These are phyloP conservation scores for Carlito syrichta DNA, from an alignment of 2,113 vertebrate species.

Conservation along the genomic window DNA sequence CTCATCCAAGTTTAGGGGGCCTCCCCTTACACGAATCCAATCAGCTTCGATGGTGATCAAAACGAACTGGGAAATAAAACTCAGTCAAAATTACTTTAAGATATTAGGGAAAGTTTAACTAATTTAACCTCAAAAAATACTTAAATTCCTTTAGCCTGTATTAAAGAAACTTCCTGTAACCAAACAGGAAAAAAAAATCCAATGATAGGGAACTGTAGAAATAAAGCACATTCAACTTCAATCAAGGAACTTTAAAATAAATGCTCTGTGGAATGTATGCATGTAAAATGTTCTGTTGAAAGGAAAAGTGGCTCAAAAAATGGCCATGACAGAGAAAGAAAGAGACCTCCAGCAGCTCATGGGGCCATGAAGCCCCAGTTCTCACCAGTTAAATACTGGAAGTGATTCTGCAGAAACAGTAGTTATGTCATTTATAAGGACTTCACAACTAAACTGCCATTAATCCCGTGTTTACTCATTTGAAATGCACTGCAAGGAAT, in stretches of 20 bases:
- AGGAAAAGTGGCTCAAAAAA: not conserved
- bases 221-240: not conserved
- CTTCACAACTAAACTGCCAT: not conserved
- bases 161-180: constrained; percentile 10
- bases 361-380: not conserved
- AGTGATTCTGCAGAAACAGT: constrained; percentile 24
- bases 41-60: not conserved
- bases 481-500: constrained; percentile 37
- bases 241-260: constrained; percentile 13
- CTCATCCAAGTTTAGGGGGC: not conserved
- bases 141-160: not conserved
- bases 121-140: not conserved
- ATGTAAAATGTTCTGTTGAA: not conserved
- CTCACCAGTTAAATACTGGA: constrained; percentile 2
- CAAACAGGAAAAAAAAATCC: not conserved
- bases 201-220: not conserved
- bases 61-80: not conserved
- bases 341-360: not conserved
- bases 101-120: too few relatives aligned
- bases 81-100: not conserved
- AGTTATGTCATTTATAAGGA: not conserved
- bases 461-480: constrained; percentile 14
- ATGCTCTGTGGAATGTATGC: not conserved
- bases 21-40: too few relatives aligned
- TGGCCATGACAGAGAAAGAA: not conserved